Base-by-base conservation (phyloP, 2,797 vertebrate species). In the Mustela erminea region DNA sequence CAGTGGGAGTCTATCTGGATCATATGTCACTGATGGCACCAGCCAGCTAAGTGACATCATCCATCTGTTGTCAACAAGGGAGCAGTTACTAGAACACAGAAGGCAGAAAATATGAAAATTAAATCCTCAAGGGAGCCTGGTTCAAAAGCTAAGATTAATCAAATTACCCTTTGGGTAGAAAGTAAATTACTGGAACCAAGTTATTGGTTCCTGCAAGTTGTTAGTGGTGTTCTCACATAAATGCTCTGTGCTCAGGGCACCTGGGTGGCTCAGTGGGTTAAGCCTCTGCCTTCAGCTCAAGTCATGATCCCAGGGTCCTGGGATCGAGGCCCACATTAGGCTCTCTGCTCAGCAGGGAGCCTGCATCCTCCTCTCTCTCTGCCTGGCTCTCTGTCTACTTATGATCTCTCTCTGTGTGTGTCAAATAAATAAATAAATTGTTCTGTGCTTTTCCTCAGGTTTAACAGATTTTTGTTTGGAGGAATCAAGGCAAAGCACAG, bases 51-150 rank as follows among this genome's bases (percentile, higher is more conserved):
- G 43, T 72, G 84, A 94, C 60, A 94, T 86, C 88, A 86, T 41
- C 54, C 18, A 78, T 82, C 35, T 68, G 81, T 62, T 85, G 52
- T 82, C 80, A 94, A 90, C 4, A 72, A 9, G 52, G 38, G 20
- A 96, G 74, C 23, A 90, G 60, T 82, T 90, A 92, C 92, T 83
- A 86, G 54, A 75, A 83, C 12, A 94, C 13, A 93, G 38, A 87
- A 20, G 38, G 41, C 78, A 92, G 56, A 86, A 41, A 77, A 92
- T 68, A 68, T 1, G 21, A 85, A 77, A 68, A 85, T 81, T 88
- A 89, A 95, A 95, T 60, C 43, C 29, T 96, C 17, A n/a, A 72
- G 23, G 18, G 20, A 87, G 0, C 27, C 46, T 72, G 46, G n/a
- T 29, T 92, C 68, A 88, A 91, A 97, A 87, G 7, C 49, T 35